Evolutionary conservation across 1,140 invertebrate genomes (phyloP), one percentile per base, ranked within the genome.

Genomic region (Solen grandis): DNA sequence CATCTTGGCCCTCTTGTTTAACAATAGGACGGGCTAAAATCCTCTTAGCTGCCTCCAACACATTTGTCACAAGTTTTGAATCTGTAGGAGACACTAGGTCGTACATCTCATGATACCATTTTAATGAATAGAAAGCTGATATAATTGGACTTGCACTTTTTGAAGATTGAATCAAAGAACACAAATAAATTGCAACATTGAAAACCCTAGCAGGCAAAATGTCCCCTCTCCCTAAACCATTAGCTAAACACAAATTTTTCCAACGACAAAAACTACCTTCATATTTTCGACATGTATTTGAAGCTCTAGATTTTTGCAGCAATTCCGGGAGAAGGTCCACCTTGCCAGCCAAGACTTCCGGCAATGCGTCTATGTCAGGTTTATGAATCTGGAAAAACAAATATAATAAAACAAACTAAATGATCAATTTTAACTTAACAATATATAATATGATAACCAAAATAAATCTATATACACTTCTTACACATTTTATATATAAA

Each of bases 151-250:
- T 10, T 14, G 13, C 33, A 22, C 8, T 16, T 31, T 5, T 36
- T 36, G 8, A 5, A 41, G 3, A 8, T 22, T 73, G 69, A 35
- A 73, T 57, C n/a, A 73, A 36, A 33, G 69, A 57, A 81, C 41
- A 81, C 75, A 68, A 31, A 59, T 29, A n/a, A 33, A 75, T 13
- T 50, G 38, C 60, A 29, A 81, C 38, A n/a, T 22, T 29, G 31
- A 81, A 50, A 74, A 62, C 35, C 14, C 62, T 60, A 46, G 35
- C 55, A 13, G 54, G 38, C 0, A 62, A 52, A 59, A 33, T 31
- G 25, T 60, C 29, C 54, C 35, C 29, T n/a, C 59, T 38, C 16
- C 29, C n/a, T 10, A 74, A 36, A 54, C 55, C 27, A 50, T 74
- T 50, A 29, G 5, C 25, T 4, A 54, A 2, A 33, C 50, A 41